Percentiles rank a stretch among this genome's conserved stretches.
Conservation (phyloP, 2,797 vertebrate species). For the Typhlichthys subterraneus region DNA sequence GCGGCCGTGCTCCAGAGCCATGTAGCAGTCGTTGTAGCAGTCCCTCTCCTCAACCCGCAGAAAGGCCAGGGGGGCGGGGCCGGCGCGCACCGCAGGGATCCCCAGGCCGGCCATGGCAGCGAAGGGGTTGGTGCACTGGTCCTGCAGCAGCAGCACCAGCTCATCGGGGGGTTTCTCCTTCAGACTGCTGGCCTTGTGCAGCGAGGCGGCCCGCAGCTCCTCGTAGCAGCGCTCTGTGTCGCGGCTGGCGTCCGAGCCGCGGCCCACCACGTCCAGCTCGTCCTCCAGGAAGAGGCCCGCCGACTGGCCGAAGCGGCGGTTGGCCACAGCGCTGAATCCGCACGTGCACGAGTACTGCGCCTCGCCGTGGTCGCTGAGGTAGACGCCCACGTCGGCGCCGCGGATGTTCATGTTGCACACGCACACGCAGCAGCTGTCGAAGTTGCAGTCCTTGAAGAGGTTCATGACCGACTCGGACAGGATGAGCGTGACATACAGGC, state of each 20-base stretch:
- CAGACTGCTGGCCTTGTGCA: constrained; percentile 78
- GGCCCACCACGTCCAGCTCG: constrained; percentile 93
- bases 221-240: constrained; percentile 94
- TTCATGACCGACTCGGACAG: constrained; percentile 98
- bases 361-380: constrained; percentile 95
- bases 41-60: constrained; percentile 93
- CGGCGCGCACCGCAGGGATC: constrained; percentile 65
- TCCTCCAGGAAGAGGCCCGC: constrained; percentile 97
- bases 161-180: constrained; percentile 92
- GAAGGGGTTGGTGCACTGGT: constrained; percentile 97
- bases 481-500: constrained; percentile 98
- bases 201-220: constrained; percentile 81
- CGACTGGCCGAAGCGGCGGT: constrained; percentile 93
- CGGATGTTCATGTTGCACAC: constrained; percentile 99
- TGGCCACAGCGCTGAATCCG: constrained; percentile 98
- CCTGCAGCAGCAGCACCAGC: constrained; percentile 92
- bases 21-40: constrained; percentile 94
- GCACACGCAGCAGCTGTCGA: constrained; percentile 98
- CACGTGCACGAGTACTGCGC: constrained; percentile 94
- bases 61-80: constrained; percentile 64
- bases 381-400: constrained; percentile 95
- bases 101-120: constrained; percentile 80
- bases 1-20: constrained; percentile 95
- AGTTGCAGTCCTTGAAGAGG: constrained; percentile 98
- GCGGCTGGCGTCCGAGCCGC: constrained; percentile 89